A percentile compares a stretch with the other conserved stretches of the same genome.
Conservation (phyloP, 2,797 vertebrate genomes). For the Acropternis orthonyx region DNA sequence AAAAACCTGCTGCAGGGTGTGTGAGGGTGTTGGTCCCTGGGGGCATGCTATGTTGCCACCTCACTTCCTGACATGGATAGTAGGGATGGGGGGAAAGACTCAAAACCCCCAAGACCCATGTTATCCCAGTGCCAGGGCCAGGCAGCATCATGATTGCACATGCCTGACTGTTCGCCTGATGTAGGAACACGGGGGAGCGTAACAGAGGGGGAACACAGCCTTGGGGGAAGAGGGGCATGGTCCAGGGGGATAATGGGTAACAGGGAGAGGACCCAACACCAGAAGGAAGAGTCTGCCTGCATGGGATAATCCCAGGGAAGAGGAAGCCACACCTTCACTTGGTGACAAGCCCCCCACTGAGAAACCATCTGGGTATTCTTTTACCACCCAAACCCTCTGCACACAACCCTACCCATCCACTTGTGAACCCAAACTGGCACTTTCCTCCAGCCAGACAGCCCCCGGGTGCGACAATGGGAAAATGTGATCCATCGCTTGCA, state of each 20-base stretch:
- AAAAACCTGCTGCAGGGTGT: neutral
- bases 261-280: neutral
- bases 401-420: neutral
- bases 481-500: constrained; percentile 51
- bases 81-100: neutral
- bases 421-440: neutral
- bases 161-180: neutral
- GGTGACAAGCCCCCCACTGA: neutral
- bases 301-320: neutral
- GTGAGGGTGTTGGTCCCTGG: accelerated
- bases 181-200: accelerated
- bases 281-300: neutral
- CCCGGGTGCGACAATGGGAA: constrained; percentile 1
- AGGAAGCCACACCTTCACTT: neutral
- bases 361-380: neutral
- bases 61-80: neutral
- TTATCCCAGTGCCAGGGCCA: neutral
- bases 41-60: neutral
- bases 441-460: neutral
- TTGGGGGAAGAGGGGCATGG: neutral
- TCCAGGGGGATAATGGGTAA: neutral
- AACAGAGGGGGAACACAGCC: neutral
- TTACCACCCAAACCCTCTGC: neutral
- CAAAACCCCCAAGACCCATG: neutral
- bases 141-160: too few relatives aligned